These are phyloP conservation scores for Zapornia atra DNA, from an alignment of 2,113 vertebrate species.

Conservation along the genomic window DNA sequence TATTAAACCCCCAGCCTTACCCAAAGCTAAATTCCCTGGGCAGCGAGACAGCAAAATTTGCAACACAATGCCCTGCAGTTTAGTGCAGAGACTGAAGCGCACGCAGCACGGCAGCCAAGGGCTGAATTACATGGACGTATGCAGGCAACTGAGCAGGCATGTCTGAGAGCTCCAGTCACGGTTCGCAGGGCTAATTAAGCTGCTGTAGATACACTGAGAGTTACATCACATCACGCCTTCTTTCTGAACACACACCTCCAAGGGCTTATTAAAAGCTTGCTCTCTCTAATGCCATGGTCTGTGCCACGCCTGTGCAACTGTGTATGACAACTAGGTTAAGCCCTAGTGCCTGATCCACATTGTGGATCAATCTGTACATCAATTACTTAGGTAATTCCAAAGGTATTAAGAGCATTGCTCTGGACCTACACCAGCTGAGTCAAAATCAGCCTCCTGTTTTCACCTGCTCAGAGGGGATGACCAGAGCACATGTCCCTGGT, in stretches of 20 bases:
- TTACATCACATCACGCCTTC: background rate
- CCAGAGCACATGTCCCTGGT: background rate
- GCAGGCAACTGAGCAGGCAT: background rate
- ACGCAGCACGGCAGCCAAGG: background rate
- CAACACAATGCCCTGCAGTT: constrained; percentile 17
- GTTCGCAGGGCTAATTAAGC: background rate
- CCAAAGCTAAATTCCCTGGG: constrained; percentile 5
- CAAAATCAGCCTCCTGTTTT: background rate
- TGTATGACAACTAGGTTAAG: background rate
- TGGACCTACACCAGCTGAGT: background rate
- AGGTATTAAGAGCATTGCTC: background rate
- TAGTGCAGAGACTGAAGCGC: constrained; percentile 38
- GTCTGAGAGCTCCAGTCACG: background rate
- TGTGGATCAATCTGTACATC: background rate
- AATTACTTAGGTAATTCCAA: background rate
- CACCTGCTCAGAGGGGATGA: background rate
- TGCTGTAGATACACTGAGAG: background rate
- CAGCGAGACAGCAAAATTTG: constrained; percentile 16
- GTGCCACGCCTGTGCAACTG: background rate
- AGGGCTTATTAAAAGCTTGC: background rate
- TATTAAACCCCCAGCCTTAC: background rate
- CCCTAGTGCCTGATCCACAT: background rate
- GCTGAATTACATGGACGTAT: constrained; percentile 72
- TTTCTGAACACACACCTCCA: background rate
- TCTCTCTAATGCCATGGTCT: background rate